Evolutionary conservation across 2,113 vertebrate species (phyloP).

Genomic region (Lutjanus erythropterus): DNA sequence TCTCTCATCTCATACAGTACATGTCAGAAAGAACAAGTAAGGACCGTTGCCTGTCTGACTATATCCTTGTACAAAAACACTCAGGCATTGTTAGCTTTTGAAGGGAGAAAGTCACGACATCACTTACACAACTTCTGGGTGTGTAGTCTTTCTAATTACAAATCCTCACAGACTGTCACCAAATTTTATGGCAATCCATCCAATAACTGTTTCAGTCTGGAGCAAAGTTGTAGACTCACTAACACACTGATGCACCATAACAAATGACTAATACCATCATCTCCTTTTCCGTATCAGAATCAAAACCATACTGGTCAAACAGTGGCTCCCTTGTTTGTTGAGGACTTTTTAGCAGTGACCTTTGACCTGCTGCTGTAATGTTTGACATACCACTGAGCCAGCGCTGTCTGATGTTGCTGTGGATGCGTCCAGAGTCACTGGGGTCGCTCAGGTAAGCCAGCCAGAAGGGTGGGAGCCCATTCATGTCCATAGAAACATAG

Average conservation of each 20-base stretch:
- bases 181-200: background rate
- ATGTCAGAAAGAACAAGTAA: too few species aligned
- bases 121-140: too few species aligned
- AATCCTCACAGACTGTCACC: too few species aligned
- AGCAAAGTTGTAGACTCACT: background rate
- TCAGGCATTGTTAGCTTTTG: too few species aligned
- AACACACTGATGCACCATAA: background rate
- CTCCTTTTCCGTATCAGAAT: background rate
- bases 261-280: background rate
- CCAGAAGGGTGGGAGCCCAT: slow-evolving; percentile 83
- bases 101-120: too few species aligned
- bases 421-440: slow-evolving; percentile 89
- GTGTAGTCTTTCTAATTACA: too few species aligned
- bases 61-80: too few species aligned
- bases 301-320: too few species aligned
- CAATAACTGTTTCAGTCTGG: background rate
- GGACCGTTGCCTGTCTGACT: too few species aligned
- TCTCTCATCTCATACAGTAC: too few species aligned
- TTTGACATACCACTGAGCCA: slow-evolving; percentile 86
- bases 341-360: background rate
- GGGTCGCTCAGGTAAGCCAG: slow-evolving; percentile 87
- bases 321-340: background rate
- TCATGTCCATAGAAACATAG: slow-evolving; percentile 84
- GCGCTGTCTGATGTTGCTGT: slow-evolving; percentile 87
- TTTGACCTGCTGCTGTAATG: too few species aligned